Conservation (phyloP, 35 echinoderm and acorn worm genomes). For the Holothuria glaberrima region DNA sequence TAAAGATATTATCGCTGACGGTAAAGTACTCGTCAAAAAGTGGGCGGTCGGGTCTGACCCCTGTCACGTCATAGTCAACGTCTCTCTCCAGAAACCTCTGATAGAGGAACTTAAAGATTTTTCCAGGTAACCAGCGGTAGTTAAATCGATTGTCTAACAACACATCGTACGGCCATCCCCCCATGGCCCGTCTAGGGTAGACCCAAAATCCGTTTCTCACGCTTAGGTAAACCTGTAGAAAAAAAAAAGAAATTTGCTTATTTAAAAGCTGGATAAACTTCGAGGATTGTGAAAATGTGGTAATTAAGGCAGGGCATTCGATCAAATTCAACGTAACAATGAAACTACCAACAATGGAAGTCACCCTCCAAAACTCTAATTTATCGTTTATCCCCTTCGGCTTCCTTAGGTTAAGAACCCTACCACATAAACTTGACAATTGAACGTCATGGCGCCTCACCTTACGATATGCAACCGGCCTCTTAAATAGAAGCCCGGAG, state of each 20-base stretch:
- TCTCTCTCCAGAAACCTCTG: conserved; percentile 18
- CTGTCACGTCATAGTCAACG: conserved; percentile 26
- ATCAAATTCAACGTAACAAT: too few relatives aligned
- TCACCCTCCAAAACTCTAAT: too few relatives aligned
- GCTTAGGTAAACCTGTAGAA: conserved; percentile 72
- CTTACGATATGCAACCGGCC: too few relatives aligned
- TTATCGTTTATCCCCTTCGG: too few relatives aligned
- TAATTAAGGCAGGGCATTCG: too few relatives aligned
- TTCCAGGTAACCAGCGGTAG: not conserved
- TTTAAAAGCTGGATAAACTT: too few relatives aligned
- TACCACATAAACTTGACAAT: too few relatives aligned
- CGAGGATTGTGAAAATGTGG: too few relatives aligned
- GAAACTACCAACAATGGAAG: too few relatives aligned
- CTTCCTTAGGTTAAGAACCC: too few relatives aligned
- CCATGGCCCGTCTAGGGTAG: conserved; percentile 47
- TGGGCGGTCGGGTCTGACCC: not conserved
- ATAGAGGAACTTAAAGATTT: conserved; percentile 5
- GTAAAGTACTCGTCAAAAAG: conserved; percentile 23
- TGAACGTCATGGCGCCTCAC: too few relatives aligned
- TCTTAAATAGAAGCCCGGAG: too few relatives aligned
- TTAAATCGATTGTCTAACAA: conserved; percentile 59
- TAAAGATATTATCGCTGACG: conserved; percentile 72
- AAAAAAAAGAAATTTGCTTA: not conserved
- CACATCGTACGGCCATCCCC: conserved; percentile 58
- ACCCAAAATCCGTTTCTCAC: conserved; percentile 83